Percentiles rank a stretch among this genome's conserved stretches.
phyloP scores from a whole-genome alignment of 2,888 invertebrate species.

The Lutraria lutraria region DNA sequence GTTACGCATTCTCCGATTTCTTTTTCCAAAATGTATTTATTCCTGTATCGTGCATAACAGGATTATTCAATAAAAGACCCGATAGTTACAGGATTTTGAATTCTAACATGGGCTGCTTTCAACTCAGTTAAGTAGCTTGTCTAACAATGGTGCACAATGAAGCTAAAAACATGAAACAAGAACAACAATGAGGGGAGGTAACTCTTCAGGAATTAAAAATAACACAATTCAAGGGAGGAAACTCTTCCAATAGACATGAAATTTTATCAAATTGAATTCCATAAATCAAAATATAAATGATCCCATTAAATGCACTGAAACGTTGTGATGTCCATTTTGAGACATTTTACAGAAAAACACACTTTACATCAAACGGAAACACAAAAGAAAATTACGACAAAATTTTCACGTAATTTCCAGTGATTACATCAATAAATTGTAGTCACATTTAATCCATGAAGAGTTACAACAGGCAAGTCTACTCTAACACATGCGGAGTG shows the following conservation, averaged over 20 bases:
- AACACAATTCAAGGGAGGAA: neutral
- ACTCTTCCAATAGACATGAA: neutral
- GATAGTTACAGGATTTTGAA: neutral
- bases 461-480: conserved; percentile 7
- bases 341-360: neutral
- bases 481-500: conserved; percentile 20
- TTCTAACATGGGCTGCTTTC: conserved; percentile 19
- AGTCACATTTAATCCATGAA: neutral
- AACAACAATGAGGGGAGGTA: conserved; percentile 31
- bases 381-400: neutral
- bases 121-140: conserved; percentile 23
- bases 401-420: neutral
- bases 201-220: conserved; percentile 36
- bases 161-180: neutral
- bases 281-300: neutral
- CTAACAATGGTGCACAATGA: conserved; percentile 20
- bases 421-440: neutral
- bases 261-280: neutral
- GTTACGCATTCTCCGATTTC: no score
- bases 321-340: neutral
- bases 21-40: no score
- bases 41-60: no score
- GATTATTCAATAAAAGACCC: no score
- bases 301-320: neutral
- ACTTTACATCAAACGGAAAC: neutral